These are phyloP conservation scores for Metallyticus violacea DNA, from an alignment of 2,888 invertebrate genomes.

Conservation along the genomic window DNA sequence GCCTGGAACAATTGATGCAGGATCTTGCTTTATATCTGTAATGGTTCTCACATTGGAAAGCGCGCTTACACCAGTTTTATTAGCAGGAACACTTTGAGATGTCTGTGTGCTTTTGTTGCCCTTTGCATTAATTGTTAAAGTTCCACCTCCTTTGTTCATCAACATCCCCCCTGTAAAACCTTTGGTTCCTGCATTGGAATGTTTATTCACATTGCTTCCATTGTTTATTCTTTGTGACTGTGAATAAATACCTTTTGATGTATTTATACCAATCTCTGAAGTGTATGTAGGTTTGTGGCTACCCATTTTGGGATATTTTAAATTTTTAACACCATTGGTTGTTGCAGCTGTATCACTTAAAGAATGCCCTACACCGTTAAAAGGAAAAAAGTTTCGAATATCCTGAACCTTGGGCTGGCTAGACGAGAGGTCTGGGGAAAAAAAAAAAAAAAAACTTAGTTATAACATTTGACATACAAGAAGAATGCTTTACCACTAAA, in stretches of 20 bases:
- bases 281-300: neutral
- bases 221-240: neutral
- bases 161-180: slow-evolving; percentile 25
- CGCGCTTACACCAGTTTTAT: neutral
- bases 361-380: slow-evolving; percentile 36
- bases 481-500: too few species aligned
- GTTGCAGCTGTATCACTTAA: slow-evolving; percentile 24
- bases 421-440: neutral
- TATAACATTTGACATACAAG: too few species aligned
- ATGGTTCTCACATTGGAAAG: neutral
- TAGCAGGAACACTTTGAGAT: neutral
- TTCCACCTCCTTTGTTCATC: slow-evolving; percentile 35
- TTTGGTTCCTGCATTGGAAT: neutral
- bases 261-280: neutral
- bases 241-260: neutral
- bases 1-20: neutral
- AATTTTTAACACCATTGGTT: neutral
- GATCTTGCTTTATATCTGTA: neutral
- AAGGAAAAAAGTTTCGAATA: slow-evolving; percentile 27
- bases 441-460: too few species aligned
- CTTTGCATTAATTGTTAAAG: slow-evolving; percentile 36
- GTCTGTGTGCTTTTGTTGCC: neutral
- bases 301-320: neutral
- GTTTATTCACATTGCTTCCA: too few species aligned
- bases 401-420: slow-evolving; percentile 1